Evolutionary conservation across 2,113 vertebrate species (phyloP).

Genomic region (Ochotona princeps): DNA sequence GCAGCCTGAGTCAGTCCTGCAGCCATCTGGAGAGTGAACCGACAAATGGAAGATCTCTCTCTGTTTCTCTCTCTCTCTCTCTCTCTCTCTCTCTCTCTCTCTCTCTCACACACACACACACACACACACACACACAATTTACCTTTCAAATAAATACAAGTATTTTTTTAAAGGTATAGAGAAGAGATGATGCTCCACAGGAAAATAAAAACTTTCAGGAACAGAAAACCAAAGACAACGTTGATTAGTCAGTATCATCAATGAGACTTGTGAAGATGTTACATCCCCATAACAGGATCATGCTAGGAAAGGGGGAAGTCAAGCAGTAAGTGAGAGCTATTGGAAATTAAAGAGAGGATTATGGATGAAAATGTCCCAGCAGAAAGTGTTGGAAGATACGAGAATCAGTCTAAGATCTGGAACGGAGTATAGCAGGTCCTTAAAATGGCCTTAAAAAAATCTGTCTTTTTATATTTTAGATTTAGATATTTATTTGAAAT

Average conservation of each 20-base stretch:
- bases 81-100: too few relatives aligned
- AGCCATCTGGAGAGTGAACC: too few relatives aligned
- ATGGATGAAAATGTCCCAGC: not conserved
- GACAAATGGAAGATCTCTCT: too few relatives aligned
- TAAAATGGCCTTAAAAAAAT: not conserved
- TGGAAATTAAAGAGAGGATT: not conserved
- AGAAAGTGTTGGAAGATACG: not conserved
- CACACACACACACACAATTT: too few relatives aligned
- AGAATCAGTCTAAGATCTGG: not conserved
- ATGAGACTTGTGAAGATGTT: not conserved
- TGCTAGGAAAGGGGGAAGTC: not conserved
- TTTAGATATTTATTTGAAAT: too few relatives aligned
- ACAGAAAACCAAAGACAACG: not conserved
- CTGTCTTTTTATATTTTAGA: too few relatives aligned
- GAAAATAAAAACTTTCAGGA: not conserved
- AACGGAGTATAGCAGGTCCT: not conserved
- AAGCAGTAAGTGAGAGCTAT: not conserved
- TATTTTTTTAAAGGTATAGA: too few relatives aligned
- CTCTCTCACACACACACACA: too few relatives aligned
- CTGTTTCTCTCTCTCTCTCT: too few relatives aligned
- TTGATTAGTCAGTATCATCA: not conserved
- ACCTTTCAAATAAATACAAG: too few relatives aligned
- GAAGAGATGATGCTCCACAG: too few relatives aligned
- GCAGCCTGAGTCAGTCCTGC: too few relatives aligned
- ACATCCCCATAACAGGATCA: not conserved